These are phyloP conservation scores for Oppia nitens DNA, from an alignment of 1,140 invertebrate genomes.

Conservation along the genomic window DNA sequence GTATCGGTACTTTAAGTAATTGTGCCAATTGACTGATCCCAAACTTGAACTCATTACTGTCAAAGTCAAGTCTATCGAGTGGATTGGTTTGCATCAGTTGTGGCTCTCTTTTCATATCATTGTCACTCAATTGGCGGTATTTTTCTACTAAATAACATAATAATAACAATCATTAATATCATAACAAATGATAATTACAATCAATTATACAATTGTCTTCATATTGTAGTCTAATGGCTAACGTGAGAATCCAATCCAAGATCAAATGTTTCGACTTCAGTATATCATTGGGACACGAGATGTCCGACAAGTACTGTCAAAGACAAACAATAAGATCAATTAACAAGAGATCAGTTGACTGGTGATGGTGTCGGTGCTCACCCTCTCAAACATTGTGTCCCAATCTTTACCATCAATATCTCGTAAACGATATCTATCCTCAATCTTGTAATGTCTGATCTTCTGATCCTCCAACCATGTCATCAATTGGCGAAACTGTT, in stretches of 20 bases:
- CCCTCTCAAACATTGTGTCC: constrained; percentile 43
- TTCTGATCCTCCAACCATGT: constrained; percentile 88
- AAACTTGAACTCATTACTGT: constrained; percentile 58
- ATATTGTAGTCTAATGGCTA: constrained; percentile 64
- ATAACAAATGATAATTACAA: neutral
- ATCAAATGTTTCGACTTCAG: constrained; percentile 38
- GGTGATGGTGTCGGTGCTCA: constrained; percentile 16
- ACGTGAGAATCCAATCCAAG: constrained; percentile 70
- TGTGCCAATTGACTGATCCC: constrained; percentile 58
- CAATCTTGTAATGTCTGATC: constrained; percentile 69
- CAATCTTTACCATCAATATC: constrained; percentile 45
- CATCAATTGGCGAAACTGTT: constrained; percentile 57
- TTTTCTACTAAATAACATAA: neutral
- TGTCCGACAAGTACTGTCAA: constrained; percentile 50
- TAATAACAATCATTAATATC: neutral
- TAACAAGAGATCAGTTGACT: constrained; percentile 2
- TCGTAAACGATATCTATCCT: constrained; percentile 52
- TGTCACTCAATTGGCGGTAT: neutral
- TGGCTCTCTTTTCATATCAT: constrained; percentile 28
- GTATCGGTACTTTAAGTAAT: constrained; percentile 55
- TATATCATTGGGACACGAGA: constrained; percentile 43
- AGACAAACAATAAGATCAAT: constrained; percentile 10
- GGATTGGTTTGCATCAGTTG: constrained; percentile 47
- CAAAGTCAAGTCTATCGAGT: constrained; percentile 63
- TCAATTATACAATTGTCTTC: constrained; percentile 39